These are phyloP conservation scores for Orthonychiurus folsomi DNA, from an alignment of 2,888 invertebrate species.

Conservation along the genomic window DNA sequence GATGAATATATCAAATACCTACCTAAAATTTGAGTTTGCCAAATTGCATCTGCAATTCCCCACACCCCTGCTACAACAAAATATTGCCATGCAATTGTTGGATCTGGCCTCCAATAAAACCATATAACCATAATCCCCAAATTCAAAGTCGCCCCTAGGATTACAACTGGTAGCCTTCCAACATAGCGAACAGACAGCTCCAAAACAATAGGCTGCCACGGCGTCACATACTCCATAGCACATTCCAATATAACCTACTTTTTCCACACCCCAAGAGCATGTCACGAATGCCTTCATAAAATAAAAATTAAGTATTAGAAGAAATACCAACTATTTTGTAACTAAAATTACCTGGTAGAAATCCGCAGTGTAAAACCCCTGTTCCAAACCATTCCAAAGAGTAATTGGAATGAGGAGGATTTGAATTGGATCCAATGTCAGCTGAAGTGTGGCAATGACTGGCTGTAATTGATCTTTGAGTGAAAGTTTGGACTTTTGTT, in stretches of 20 bases:
- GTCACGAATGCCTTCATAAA: constrained; percentile 63
- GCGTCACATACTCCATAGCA: constrained; percentile 91
- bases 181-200: constrained; percentile 82
- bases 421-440: constrained; percentile 82
- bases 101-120: constrained; percentile 76
- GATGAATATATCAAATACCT: neutral
- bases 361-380: constrained; percentile 51
- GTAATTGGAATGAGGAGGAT: constrained; percentile 89
- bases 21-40: constrained; percentile 90
- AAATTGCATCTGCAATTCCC: constrained; percentile 94
- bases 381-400: constrained; percentile 93
- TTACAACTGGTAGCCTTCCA: constrained; percentile 73
- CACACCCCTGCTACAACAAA: constrained; percentile 82
- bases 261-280: constrained; percentile 79
- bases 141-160: constrained; percentile 68
- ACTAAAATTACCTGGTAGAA: neutral
- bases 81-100: constrained; percentile 68
- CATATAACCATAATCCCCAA: constrained; percentile 67
- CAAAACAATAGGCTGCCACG: constrained; percentile 79
- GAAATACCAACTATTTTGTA: no score
- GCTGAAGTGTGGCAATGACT: constrained; percentile 78
- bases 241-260: constrained; percentile 95
- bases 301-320: neutral
- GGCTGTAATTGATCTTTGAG: constrained; percentile 55
- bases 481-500: constrained; percentile 57